Conservation (phyloP, 2,888 invertebrate genomes). For the Xestoiulus laeticollis region DNA sequence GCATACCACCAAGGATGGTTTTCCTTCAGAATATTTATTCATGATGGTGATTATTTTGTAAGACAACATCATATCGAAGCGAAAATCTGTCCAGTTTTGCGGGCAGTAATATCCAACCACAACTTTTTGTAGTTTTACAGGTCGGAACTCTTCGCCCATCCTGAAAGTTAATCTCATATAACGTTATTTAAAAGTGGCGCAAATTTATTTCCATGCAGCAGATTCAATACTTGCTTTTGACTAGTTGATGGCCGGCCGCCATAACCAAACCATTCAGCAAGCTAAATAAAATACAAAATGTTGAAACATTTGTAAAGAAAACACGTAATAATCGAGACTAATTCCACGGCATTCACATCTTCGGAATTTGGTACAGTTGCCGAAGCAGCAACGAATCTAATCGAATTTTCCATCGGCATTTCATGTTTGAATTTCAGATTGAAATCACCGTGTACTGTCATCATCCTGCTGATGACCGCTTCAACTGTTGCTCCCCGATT, state of each 20-base stretch:
- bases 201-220: no score
- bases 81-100: conserved; percentile 71
- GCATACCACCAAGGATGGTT: conserved; percentile 71
- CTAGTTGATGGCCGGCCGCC: conserved; percentile 60
- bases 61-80: conserved; percentile 80
- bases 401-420: neutral
- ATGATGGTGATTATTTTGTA: conserved; percentile 77
- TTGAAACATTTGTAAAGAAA: neutral
- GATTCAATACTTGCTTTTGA: conserved; percentile 61
- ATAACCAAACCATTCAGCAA: conserved; percentile 76
- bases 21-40: conserved; percentile 75
- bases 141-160: conserved; percentile 76
- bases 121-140: conserved; percentile 76
- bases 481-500: conserved; percentile 79
- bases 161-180: conserved; percentile 67
- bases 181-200: neutral
- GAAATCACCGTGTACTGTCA: conserved; percentile 61
- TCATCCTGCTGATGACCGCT: conserved; percentile 82
- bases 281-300: conserved; percentile 57
- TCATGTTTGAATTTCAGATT: neutral
- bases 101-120: conserved; percentile 76
- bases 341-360: conserved; percentile 66
- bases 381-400: conserved; percentile 77
- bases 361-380: conserved; percentile 82
- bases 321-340: neutral